These are phyloP conservation scores for Agrochola circellaris DNA, from an alignment of 2,888 invertebrate species.

Conservation along the genomic window DNA sequence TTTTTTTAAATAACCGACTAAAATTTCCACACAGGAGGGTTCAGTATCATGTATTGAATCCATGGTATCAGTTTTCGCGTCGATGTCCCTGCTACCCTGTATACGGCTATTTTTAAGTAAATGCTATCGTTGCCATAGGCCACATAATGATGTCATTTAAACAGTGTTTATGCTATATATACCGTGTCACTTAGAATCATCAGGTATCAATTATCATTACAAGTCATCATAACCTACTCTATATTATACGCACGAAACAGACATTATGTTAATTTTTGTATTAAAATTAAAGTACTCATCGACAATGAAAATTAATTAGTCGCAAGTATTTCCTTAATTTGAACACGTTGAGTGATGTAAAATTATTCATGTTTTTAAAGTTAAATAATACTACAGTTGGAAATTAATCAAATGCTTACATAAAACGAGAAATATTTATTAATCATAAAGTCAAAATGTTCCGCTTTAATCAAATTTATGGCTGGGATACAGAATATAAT, in stretches of 20 bases:
- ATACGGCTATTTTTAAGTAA: not conserved
- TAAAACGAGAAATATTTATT: slow-evolving; percentile 63
- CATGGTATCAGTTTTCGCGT: too few species aligned
- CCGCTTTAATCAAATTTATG: slow-evolving; percentile 52
- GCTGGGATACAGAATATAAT: slow-evolving; percentile 37
- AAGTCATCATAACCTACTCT: not conserved
- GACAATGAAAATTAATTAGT: slow-evolving; percentile 10
- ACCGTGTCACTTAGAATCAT: not conserved
- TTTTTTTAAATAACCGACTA: too few species aligned
- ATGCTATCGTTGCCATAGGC: too few species aligned
- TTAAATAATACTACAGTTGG: slow-evolving; percentile 22
- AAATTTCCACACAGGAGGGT: too few species aligned
- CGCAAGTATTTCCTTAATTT: slow-evolving; percentile 20
- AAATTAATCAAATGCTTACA: slow-evolving; percentile 68
- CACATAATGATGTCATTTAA: too few species aligned
- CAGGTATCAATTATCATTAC: not conserved
- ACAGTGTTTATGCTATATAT: too few species aligned
- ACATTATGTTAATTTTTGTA: not conserved
- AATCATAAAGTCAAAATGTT: slow-evolving; percentile 62
- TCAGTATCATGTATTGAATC: too few species aligned
- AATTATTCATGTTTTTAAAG: slow-evolving; percentile 18
- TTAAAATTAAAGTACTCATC: slow-evolving; percentile 10
- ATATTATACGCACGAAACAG: not conserved
- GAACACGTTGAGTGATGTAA: slow-evolving; percentile 5
- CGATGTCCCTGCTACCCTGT: too few species aligned